Base-by-base conservation (phyloP, 2,113 vertebrate species). In the Mobula birostris region DNA sequence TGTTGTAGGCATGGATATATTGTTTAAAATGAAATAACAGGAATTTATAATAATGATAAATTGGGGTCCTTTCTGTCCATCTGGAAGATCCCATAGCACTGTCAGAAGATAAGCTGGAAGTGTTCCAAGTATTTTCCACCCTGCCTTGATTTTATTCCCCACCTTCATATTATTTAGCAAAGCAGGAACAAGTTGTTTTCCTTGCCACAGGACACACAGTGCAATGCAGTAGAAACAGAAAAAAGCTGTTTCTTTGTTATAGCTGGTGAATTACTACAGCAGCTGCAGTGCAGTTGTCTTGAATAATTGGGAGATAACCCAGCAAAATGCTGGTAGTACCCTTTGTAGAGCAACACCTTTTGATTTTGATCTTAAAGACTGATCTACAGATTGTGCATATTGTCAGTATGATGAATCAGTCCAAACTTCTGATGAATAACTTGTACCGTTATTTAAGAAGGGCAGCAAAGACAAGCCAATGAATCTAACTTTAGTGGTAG, bases 221-320 rank as follows among this genome's bases (percentile, higher is more conserved):
- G 63, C 61, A 36, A 91, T n/a, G 63, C 61, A 70, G n/a, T n/a
- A 63, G 88, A 91, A 70, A 63, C 88, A 91, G 29, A 70, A 91
- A 70, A 91, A 91, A 70, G 17, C 88, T 91, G n/a, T 91, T 88
- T 88, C 85, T 29, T 88, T 88, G 85, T 88, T 61, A 61, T 88
- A 70, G 66, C 66, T 66, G 19, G 61, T 68, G n/a, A 24, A 70
- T 91, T 17, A 2, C 29, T 36, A 36, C 61, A 24, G 21, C 48
- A 85, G 82, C 82, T 85, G 82, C 82, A 85, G 56, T 58, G 48
- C 58, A 36, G 63, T 91, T 91, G 66, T 36, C 17, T n/a, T 68
- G 66, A 70, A 5, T 15, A 68, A 68, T 36, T 68, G 88, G 63
- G 66, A 91, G 85, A 27, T 32, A n/a, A 66, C 85, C 29, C 29